phyloP scores from a whole-genome alignment of 2,888 invertebrate genomes.

The Drosophila nr. medialis region DNA sequence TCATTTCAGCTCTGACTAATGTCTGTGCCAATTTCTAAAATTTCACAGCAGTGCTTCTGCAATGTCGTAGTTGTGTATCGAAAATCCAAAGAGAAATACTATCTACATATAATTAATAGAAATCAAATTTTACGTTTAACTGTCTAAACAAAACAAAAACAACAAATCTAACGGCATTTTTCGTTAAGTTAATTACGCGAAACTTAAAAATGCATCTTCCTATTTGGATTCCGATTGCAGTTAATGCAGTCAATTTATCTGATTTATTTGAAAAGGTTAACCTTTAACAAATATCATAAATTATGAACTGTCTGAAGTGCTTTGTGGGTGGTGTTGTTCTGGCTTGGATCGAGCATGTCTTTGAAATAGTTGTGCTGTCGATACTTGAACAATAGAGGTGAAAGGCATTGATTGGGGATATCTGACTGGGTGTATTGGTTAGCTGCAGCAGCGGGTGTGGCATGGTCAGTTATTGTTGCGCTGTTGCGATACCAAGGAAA shows the following conservation, averaged over 20 bases:
- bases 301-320: background rate
- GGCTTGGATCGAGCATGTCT: background rate
- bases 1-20: background rate
- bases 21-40: background rate
- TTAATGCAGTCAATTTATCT: background rate
- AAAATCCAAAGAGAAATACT: background rate
- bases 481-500: background rate
- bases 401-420: background rate
- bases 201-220: background rate
- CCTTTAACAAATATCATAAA: background rate
- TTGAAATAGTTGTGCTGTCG: background rate
- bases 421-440: background rate
- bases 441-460: background rate
- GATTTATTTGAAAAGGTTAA: background rate
- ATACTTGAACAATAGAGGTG: background rate
- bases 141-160: background rate
- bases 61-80: background rate
- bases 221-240: background rate
- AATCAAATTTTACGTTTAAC: background rate
- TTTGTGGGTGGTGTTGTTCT: background rate
- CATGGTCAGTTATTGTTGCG: conserved; percentile 1
- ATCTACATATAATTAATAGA: background rate
- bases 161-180: background rate
- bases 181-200: fast-evolving
- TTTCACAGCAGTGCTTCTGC: background rate